phyloP scores from a whole-genome alignment of 2,888 invertebrate genomes.

The Nipponacmea schrenckii region DNA sequence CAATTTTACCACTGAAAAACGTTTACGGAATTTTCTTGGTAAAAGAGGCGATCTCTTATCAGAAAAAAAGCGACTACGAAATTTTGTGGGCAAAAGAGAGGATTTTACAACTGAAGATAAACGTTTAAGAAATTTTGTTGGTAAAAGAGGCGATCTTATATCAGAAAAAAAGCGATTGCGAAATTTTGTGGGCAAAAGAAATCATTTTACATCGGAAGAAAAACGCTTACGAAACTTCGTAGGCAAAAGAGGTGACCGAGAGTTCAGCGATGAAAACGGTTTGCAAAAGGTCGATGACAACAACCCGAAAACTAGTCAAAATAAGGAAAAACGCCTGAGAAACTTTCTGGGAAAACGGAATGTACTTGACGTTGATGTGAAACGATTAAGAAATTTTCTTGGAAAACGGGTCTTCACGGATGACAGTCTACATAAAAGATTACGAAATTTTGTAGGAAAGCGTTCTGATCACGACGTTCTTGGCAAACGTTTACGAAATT shows the following conservation, averaged over 20 bases:
- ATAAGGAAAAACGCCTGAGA: conserved; percentile 13
- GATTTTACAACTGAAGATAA: background rate
- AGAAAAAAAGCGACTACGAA: conserved; percentile 4
- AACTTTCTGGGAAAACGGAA: conserved; percentile 21
- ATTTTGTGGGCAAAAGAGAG: conserved; percentile 6
- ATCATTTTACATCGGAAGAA: background rate
- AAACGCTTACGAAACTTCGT: conserved; percentile 25
- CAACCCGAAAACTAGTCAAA: background rate
- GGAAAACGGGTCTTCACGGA: conserved; percentile 9
- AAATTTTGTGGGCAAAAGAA: conserved; percentile 21
- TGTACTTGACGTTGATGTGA: background rate
- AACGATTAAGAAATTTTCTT: conserved; percentile 19
- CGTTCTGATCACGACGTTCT: background rate
- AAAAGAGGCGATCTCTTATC: background rate
- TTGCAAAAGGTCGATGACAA: background rate
- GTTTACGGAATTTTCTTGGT: conserved; percentile 6
- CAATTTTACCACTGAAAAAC: background rate
- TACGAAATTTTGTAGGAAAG: conserved; percentile 18
- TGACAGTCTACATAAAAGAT: conserved; percentile 3
- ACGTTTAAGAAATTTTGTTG: conserved; percentile 20
- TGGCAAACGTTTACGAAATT: background rate
- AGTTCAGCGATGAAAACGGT: too few relatives aligned
- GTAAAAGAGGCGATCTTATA: conserved; percentile 1
- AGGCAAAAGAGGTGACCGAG: conserved; percentile 15
- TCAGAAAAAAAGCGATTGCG: conserved; percentile 10